Conservation (phyloP, 2,797 vertebrate species). For the Botia kubotai region DNA sequence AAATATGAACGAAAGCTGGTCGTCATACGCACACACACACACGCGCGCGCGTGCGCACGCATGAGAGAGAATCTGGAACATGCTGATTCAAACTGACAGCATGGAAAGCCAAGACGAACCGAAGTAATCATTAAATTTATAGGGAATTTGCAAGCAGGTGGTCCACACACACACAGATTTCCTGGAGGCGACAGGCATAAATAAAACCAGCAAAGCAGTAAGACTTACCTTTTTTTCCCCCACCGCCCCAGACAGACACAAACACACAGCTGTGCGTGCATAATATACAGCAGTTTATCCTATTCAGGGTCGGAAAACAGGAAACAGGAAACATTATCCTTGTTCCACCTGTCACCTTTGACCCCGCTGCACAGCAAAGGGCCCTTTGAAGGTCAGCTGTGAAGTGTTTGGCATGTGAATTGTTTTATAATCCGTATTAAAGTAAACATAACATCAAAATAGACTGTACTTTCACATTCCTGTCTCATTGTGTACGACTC, state of each 20-base stretch:
- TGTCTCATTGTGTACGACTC: not conserved
- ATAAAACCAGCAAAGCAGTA: slow-evolving; percentile 12
- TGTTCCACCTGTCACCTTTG: not conserved
- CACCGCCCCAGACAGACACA: not conserved
- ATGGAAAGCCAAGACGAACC: slow-evolving; percentile 8
- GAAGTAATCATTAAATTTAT: slow-evolving; percentile 13
- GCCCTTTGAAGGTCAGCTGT: not conserved
- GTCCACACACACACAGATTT: slow-evolving; percentile 4
- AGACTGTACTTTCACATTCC: not conserved
- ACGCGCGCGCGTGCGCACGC: not conserved
- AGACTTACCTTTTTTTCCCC: not conserved
- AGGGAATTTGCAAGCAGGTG: slow-evolving; percentile 27
- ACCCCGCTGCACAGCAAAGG: not conserved
- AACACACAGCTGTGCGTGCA: not conserved
- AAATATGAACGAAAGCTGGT: too few relatives aligned
- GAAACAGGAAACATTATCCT: not conserved
- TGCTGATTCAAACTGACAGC: slow-evolving; percentile 18
- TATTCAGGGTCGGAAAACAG: not conserved
- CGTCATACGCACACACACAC: not conserved
- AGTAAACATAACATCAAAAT: not conserved
- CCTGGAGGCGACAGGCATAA: slow-evolving; percentile 8
- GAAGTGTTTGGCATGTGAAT: not conserved
- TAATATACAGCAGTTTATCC: slow-evolving; percentile 15
- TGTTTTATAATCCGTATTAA: not conserved
- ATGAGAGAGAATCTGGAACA: slow-evolving; percentile 4